phyloP scores from a whole-genome alignment of 2,113 vertebrate genomes.

The Hepsetus odoe region DNA sequence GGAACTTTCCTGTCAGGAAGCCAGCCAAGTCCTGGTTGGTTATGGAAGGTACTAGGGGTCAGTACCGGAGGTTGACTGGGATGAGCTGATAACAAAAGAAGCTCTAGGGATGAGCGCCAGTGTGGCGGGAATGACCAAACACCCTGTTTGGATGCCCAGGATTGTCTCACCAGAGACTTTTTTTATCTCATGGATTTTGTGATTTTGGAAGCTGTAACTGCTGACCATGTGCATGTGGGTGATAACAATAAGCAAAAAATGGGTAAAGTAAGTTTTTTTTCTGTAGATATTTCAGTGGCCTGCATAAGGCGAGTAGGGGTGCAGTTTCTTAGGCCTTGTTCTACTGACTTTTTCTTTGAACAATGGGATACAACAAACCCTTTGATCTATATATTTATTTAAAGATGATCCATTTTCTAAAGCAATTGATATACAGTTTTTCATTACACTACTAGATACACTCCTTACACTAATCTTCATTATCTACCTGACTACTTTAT shows the following conservation, averaged over 20 bases:
- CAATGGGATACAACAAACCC: too few relatives aligned
- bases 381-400: too few relatives aligned
- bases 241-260: slow-evolving; percentile 3
- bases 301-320: too few relatives aligned
- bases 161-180: neutral
- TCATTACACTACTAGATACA: too few relatives aligned
- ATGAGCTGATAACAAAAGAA: slow-evolving; percentile 44
- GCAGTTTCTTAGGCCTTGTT: too few relatives aligned
- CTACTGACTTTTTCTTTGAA: too few relatives aligned
- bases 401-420: too few relatives aligned
- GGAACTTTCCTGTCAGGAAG: slow-evolving; percentile 54
- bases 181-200: slow-evolving; percentile 20
- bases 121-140: slow-evolving; percentile 39
- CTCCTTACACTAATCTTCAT: too few relatives aligned
- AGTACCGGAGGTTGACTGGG: slow-evolving; percentile 34
- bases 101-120: slow-evolving; percentile 35
- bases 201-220: slow-evolving; percentile 11
- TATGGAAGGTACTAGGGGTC: slow-evolving; percentile 49
- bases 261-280: too few relatives aligned
- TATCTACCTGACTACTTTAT: too few relatives aligned
- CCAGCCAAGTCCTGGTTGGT: slow-evolving; percentile 1
- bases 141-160: neutral
- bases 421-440: too few relatives aligned
- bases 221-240: neutral
- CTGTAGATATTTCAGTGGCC: too few relatives aligned